Evolutionary conservation across 2,888 invertebrate genomes (phyloP), one percentile per base, ranked within the genome.

Genomic region (Acronicta leporina): DNA sequence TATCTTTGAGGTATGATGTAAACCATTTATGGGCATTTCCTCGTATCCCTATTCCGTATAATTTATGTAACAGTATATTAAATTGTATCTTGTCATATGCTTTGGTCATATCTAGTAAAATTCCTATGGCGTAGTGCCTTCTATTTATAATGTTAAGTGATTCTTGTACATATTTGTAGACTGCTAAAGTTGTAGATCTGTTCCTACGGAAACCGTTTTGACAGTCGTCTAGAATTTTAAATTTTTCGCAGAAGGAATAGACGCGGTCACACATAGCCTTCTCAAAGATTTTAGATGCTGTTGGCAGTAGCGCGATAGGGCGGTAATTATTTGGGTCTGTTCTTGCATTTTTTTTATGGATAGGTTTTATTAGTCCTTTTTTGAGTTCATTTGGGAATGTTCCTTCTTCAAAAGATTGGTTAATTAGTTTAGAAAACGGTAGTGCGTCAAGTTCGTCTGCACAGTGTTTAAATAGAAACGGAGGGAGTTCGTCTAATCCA

Each of bases 221-320:
- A 10, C 14, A 14, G 10, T 60, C 60, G 30, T 54, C 35, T n/a
- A 58, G 40, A 16, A 58, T 35, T 25, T 58, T 20, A 43, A 44
- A 58, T 58, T 58, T 62, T 47, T 56, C 53, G 13, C 52, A 58
- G 14, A 58, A 63, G 8, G 14, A n/a, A 14, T 56, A 48, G 15
- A 57, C 25, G 25, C 51, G 38, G n/a, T 44, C 45, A 16, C 33
- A 49, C 49, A 63, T 53, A 7, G 53, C 57, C 30, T 55, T 51
- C 44, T 59, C 63, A 50, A 59, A 52, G 15, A 48, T 63, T 45
- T 59, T 64, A 11, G 67, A 69, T 7, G 57, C 44, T 10, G 59
- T 58, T 9, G 72, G 62, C 11, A 67, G 27, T 14, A 64, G 48
- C 6, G 71, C 67, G 30, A 69, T 68, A 9, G 72, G 68, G n/a